Evolutionary conservation across 2,888 invertebrate species (phyloP), one percentile per base, ranked within the genome.

Genomic region (Agriopis leucophaearia): DNA sequence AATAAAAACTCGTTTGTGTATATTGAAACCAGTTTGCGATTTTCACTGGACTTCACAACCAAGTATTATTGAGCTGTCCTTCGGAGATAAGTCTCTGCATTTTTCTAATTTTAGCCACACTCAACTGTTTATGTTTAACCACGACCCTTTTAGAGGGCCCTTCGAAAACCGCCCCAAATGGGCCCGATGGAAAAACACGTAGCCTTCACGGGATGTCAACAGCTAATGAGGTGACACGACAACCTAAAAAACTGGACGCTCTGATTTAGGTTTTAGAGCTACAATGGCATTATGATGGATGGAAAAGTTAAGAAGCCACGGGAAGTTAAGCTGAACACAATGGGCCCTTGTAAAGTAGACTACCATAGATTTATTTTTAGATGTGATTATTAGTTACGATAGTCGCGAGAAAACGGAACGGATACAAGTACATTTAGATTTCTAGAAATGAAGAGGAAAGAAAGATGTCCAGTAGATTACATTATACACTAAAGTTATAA

Each of bases 131-230:
- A 42, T 59, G 74, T 64, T 56, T 65, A 65, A 66, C 77, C 76
- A 79, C 77, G 83, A 80, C 81, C 81, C 81, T 80, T 85, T 81
- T 82, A 75, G 80, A 79, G 81, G 82, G 81, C 84, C 68, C 57
- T 65, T 58, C 38, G 66, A 69, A 84, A 75, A 74, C 81, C 78
- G 59, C 66, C 70, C 62, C 16, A 69, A 66, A 61, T 52, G 72
- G 78, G 77, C 69, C 70, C 72, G 76, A 71, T 78, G 87, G 84
- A 87, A 87, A 87, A 83, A 82, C 81, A 83, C 70, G 57, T 60
- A 66, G 67, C 64, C 71, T 69, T 69, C 60, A 57, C 54, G 59
- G 54, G 61, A 62, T 68, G 70, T 74, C 71, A 68, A 58, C 68
- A 61, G 42, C 27, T 69, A 77, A 74, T 66, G 70, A 75, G 76